Evolutionary conservation across 1,140 invertebrate species (phyloP).

Genomic region (Pygmarrhopalites habei): DNA sequence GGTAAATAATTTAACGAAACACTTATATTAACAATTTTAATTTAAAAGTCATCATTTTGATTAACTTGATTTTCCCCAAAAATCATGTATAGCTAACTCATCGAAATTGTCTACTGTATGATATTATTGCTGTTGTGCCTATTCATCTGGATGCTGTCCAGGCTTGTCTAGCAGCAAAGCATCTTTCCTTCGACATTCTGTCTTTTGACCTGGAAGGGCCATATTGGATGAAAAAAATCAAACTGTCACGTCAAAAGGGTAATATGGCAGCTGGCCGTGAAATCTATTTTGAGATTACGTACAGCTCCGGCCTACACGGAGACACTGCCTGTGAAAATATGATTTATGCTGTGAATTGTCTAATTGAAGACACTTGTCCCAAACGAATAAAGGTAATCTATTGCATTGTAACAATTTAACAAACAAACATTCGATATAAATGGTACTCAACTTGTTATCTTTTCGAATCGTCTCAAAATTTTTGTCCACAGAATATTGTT

Average conservation of each 20-base stretch:
- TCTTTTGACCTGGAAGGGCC: slow-evolving; percentile 36
- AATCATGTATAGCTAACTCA: slow-evolving; percentile 27
- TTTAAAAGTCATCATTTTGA: neutral
- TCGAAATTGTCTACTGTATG: slow-evolving; percentile 17
- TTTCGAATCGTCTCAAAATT: neutral
- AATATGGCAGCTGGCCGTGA: slow-evolving; percentile 29
- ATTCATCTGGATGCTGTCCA: slow-evolving; percentile 28
- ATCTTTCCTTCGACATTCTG: slow-evolving; percentile 31
- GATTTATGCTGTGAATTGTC: slow-evolving; percentile 27
- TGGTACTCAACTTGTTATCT: too few species aligned
- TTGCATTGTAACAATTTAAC: neutral
- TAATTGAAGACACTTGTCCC: slow-evolving; percentile 32
- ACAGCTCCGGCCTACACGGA: slow-evolving; percentile 28
- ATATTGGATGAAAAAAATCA: slow-evolving; percentile 36
- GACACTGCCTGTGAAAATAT: slow-evolving; percentile 34
- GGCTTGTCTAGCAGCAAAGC: slow-evolving; percentile 23
- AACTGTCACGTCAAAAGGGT: slow-evolving; percentile 28
- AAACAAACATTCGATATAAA: neutral
- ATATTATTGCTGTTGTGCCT: slow-evolving; percentile 33
- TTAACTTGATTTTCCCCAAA: neutral
- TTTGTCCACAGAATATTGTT: slow-evolving; percentile 26
- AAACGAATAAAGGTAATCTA: slow-evolving; percentile 31
- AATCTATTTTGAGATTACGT: slow-evolving; percentile 35
- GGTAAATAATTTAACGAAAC: too few species aligned
- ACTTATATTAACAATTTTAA: too few species aligned